phyloP scores from a whole-genome alignment of 2,888 invertebrate genomes.

The Rapana venosa region DNA sequence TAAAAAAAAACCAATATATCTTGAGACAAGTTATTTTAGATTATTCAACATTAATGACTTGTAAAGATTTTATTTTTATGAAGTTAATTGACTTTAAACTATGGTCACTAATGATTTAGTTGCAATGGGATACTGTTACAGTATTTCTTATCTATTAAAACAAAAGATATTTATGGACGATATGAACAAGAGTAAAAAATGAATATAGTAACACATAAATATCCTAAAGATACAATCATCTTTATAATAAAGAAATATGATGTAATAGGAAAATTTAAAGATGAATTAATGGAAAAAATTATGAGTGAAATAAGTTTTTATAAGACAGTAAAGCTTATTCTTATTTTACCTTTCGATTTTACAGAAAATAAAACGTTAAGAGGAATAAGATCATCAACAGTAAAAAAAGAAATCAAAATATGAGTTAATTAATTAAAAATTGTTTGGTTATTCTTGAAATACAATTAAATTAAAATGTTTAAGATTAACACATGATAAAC shows the following conservation, averaged over 20 bases:
- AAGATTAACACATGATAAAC: conserved; percentile 40
- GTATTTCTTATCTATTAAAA: not conserved
- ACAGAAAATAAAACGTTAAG: conserved; percentile 43
- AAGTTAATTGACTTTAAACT: too few species aligned
- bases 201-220: conserved; percentile 46
- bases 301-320: conserved; percentile 43
- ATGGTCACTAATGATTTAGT: not conserved
- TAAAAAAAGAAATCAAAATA: conserved; percentile 35
- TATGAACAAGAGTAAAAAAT: conserved; percentile 44
- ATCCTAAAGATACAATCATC: conserved; percentile 45
- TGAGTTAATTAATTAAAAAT: conserved; percentile 32
- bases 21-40: conserved; percentile 46
- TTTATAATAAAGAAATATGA: conserved; percentile 46
- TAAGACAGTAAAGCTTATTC: conserved; percentile 49
- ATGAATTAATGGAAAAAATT: conserved; percentile 38
- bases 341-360: conserved; percentile 22
- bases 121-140: not conserved
- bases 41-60: conserved; percentile 48
- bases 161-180: conserved; percentile 48
- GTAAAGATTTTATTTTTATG: conserved; percentile 50
- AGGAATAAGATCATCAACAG: conserved; percentile 40
- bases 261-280: conserved; percentile 9
- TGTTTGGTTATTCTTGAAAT: not conserved
- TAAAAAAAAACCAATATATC: conserved; percentile 50
- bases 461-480: conserved; percentile 38